phyloP scores from a whole-genome alignment of 2,888 invertebrate genomes.

The Anthophora plumipes region DNA sequence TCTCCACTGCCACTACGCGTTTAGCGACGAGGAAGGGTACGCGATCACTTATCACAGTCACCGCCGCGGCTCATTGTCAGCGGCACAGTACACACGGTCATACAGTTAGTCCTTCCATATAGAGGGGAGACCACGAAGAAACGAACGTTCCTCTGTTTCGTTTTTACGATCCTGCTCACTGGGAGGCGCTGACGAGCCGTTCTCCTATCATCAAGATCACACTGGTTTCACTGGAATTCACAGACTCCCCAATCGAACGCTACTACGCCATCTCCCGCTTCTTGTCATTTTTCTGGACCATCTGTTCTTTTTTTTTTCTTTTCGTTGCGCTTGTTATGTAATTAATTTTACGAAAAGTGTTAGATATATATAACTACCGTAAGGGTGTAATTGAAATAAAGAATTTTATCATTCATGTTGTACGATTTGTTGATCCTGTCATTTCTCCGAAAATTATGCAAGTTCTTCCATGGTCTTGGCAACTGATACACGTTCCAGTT shows the following conservation, averaged over 20 bases:
- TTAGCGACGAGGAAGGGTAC: conserved; percentile 71
- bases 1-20: conserved; percentile 81
- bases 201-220: background rate
- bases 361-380: background rate
- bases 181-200: conserved; percentile 31
- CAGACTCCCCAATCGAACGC: background rate
- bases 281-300: conserved; percentile 14
- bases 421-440: too few relatives aligned
- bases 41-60: conserved; percentile 82
- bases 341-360: conserved; percentile 24
- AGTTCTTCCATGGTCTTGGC: background rate
- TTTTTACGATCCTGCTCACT: conserved; percentile 16
- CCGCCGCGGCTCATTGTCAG: conserved; percentile 82
- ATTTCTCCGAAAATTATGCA: background rate
- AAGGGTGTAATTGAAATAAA: background rate
- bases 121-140: conserved; percentile 46
- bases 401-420: background rate
- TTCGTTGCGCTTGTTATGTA: conserved; percentile 25
- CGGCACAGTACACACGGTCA: conserved; percentile 74
- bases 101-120: conserved; percentile 38
- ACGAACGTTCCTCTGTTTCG: background rate
- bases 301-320: background rate
- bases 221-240: background rate
- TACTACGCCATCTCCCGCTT: conserved; percentile 27
- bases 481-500: conserved; percentile 33